Evolutionary conservation across 1,140 invertebrate species (phyloP).

Genomic region (Laupala kohalensis): DNA sequence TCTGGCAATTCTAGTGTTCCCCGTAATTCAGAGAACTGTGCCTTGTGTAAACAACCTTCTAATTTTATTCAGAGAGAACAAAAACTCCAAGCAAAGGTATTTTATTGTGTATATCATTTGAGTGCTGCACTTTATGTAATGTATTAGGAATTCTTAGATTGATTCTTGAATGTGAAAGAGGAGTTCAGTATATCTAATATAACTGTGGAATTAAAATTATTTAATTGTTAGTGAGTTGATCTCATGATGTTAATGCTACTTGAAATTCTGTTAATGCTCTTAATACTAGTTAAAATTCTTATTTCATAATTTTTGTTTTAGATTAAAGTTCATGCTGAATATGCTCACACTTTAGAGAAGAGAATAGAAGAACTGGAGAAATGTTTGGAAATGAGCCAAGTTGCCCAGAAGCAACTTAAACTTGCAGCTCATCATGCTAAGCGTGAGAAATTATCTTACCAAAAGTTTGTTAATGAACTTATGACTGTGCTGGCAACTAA

Average conservation of each 20-base stretch:
- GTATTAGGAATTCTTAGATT: no score
- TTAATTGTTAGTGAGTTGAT: no score
- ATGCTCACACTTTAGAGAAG: background rate
- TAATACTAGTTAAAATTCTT: no score
- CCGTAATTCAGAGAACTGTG: background rate
- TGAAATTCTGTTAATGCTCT: no score
- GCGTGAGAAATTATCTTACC: background rate
- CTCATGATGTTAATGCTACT: no score
- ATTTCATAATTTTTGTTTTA: no score
- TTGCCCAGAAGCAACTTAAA: background rate
- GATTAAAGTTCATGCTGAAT: background rate
- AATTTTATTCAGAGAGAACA: background rate
- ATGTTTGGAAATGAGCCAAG: background rate
- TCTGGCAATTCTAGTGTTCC: background rate
- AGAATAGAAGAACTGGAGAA: background rate
- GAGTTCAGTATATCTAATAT: no score
- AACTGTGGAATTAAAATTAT: no score
- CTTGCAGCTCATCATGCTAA: background rate
- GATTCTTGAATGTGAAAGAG: no score
- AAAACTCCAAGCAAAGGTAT: background rate
- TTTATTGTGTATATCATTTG: background rate
- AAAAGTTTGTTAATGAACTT: slow-evolving; percentile 1
- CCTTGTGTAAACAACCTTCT: background rate
- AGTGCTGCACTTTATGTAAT: no score
- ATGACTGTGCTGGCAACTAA: background rate